Evolutionary conservation across 2,113 vertebrate genomes (phyloP).

Genomic region (Vulpes ferrilata): DNA sequence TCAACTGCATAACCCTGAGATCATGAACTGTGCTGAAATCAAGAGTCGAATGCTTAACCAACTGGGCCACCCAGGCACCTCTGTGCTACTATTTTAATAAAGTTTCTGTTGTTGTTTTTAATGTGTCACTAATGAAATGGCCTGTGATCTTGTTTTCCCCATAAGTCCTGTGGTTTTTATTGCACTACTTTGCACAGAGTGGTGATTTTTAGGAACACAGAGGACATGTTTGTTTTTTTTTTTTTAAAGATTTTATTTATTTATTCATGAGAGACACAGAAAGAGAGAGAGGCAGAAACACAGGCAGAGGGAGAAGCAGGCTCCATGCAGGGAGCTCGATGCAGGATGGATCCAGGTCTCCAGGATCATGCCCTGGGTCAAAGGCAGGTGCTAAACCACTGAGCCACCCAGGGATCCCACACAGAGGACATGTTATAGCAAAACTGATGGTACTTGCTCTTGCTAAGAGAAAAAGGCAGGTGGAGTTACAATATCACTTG

Average conservation of each 20-base stretch:
- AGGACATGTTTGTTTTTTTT: background rate
- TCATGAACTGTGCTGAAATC: background rate
- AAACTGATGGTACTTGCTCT: background rate
- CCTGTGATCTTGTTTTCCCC: background rate
- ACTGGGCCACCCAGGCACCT: background rate
- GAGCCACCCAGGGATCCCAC: background rate
- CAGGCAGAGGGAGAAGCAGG: no score
- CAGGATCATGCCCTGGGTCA: no score
- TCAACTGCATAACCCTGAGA: background rate
- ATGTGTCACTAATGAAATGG: background rate
- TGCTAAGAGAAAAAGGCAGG: background rate
- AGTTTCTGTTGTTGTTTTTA: background rate
- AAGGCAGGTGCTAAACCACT: no score
- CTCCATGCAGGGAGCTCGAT: no score
- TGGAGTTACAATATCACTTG: background rate
- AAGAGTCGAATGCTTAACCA: background rate
- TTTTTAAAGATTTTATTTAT: no score
- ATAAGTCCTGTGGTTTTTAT: background rate
- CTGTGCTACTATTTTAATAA: background rate
- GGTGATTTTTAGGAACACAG: slow-evolving; percentile 43
- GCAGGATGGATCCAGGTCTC: no score
- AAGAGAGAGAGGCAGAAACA: no score
- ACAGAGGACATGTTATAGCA: background rate
- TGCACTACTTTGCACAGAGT: background rate
- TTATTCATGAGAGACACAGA: no score